Conservation (phyloP, 1,140 invertebrate genomes). For the Anoplolepis gracilipes region DNA sequence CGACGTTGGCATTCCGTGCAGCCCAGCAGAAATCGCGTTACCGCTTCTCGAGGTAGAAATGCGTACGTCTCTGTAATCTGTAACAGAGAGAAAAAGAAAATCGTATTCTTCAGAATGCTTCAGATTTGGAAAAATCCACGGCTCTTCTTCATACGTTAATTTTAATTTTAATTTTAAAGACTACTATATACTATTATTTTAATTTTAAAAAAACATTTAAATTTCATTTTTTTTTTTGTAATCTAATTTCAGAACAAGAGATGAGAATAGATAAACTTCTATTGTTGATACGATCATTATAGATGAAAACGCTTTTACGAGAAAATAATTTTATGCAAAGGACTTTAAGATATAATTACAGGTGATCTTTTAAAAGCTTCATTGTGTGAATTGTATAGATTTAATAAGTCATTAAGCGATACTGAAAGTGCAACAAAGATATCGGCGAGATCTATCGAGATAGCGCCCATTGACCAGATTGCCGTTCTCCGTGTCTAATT, state of each 20-base stretch:
- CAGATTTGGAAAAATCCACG: neutral
- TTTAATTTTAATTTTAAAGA: too few species aligned
- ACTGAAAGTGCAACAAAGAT: neutral
- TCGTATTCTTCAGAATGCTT: neutral
- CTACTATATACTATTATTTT: constrained; percentile 8
- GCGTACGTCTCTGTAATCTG: constrained; percentile 98
- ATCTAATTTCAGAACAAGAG: neutral
- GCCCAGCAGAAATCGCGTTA: constrained; percentile 96
- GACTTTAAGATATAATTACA: neutral
- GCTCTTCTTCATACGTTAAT: neutral
- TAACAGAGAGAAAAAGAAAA: constrained; percentile 79
- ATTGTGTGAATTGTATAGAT: neutral
- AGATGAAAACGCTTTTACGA: neutral
- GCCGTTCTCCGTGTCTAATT: neutral
- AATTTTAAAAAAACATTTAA: neutral
- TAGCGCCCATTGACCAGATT: neutral
- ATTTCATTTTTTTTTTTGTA: neutral
- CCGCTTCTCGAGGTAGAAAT: constrained; percentile 97
- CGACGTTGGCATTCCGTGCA: constrained; percentile 97
- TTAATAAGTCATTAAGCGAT: neutral
- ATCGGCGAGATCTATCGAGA: neutral
- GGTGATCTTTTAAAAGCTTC: neutral
- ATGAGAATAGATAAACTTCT: neutral
- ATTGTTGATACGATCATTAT: neutral
- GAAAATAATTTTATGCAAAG: neutral